These are phyloP conservation scores for Umimayanthus chanpuru DNA, from an alignment of 92 coral and sea anemone species.

Conservation along the genomic window DNA sequence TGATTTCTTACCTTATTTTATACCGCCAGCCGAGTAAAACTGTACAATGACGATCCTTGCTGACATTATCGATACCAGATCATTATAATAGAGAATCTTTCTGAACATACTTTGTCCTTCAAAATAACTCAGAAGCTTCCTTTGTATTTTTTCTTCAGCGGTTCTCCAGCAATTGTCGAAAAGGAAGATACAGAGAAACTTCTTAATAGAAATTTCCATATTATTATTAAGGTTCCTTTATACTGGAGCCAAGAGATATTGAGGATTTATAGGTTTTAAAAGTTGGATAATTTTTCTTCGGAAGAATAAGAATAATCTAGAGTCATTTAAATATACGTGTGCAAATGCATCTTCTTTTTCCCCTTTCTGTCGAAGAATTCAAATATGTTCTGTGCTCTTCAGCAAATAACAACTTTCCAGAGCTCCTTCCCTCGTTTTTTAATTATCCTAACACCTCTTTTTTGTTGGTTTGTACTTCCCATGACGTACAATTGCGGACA, in stretches of 20 bases:
- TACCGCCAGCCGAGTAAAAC: constrained; percentile 42
- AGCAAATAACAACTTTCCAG: background rate
- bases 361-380: constrained; percentile 35
- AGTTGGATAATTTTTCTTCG: background rate
- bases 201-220: background rate
- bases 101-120: constrained; percentile 9
- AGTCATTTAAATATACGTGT: background rate
- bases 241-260: background rate
- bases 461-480: constrained; percentile 1
- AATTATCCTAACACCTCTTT: background rate
- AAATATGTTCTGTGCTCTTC: background rate
- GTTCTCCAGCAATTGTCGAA: background rate
- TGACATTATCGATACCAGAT: constrained; percentile 12
- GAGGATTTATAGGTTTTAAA: constrained; percentile 1
- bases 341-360: background rate
- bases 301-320: constrained; percentile 20
- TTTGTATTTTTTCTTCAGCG: background rate
- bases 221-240: background rate
- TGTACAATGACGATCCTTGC: constrained; percentile 12
- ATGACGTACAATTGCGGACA: constrained; percentile 19
- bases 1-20: background rate
- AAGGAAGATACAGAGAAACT: background rate
- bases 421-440: background rate
- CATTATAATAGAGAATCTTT: background rate
- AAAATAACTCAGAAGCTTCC: constrained; percentile 5